Percentiles rank a stretch among this genome's conserved stretches.
These are phyloP conservation scores for Nymphalis polychloros DNA, from an alignment of 2,888 invertebrate genomes.

Conservation along the genomic window DNA sequence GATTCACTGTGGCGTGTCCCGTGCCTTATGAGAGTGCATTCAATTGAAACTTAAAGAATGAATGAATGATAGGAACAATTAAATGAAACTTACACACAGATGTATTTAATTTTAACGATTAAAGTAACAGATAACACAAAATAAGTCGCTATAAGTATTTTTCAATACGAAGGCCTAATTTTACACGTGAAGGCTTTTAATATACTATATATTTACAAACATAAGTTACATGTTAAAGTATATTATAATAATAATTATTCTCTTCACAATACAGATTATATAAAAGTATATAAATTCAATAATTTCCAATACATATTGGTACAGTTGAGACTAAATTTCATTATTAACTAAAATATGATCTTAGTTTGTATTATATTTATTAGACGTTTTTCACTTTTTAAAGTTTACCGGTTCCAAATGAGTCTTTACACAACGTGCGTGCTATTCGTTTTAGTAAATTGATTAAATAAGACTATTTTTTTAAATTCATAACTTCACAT, in stretches of 20 bases:
- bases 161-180: slow-evolving; percentile 2
- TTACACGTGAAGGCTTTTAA: not conserved
- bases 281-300: no score
- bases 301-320: no score
- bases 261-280: no score
- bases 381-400: no score
- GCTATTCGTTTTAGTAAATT: no score
- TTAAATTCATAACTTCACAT: no score
- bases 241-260: not conserved
- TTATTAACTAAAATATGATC: no score
- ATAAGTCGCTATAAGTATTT: not conserved
- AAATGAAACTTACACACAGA: not conserved
- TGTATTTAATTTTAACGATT: slow-evolving; percentile 1
- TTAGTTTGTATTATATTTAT: no score
- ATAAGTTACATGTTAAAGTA: not conserved
- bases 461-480: no score
- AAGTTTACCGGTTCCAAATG: no score
- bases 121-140: not conserved
- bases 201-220: slow-evolving; percentile 3
- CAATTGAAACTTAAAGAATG: slow-evolving; percentile 38
- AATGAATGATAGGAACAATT: slow-evolving; percentile 4
- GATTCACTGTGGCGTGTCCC: slow-evolving; percentile 58
- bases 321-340: no score
- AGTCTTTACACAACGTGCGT: no score
- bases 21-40: slow-evolving; percentile 54